These are phyloP conservation scores for Onychomys torridus DNA, from an alignment of 2,797 vertebrate species.

Conservation along the genomic window DNA sequence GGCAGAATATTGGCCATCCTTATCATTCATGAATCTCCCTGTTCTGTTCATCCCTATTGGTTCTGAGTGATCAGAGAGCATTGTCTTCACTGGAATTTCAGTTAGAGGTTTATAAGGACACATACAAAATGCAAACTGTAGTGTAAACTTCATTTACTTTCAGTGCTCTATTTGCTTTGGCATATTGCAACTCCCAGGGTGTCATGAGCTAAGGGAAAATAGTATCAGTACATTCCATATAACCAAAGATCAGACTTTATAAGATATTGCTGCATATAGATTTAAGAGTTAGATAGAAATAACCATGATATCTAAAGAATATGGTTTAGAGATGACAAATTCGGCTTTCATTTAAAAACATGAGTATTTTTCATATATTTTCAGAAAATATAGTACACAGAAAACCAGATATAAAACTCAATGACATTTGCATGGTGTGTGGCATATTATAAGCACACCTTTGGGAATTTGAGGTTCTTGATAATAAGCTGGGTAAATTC, in stretches of 20 bases:
- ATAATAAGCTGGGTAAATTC: not conserved
- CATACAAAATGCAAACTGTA: conserved; percentile 53
- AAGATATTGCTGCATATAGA: not conserved
- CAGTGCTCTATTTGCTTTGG: conserved; percentile 29
- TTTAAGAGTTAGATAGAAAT: conserved; percentile 39
- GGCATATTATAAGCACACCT: not conserved
- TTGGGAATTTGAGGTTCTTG: conserved; percentile 10
- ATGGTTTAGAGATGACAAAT: not conserved
- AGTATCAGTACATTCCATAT: not conserved
- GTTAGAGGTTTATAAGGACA: conserved; percentile 15
- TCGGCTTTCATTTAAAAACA: conserved; percentile 2
- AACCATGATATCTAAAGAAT: conserved; percentile 14
- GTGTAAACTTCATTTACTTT: conserved; percentile 50
- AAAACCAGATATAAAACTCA: conserved; percentile 42
- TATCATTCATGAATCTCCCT: conserved; percentile 49
- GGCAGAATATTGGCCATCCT: conserved; percentile 29
- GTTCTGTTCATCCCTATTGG: not conserved
- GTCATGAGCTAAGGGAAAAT: conserved; percentile 9
- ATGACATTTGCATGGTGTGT: not conserved
- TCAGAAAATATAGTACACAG: not conserved
- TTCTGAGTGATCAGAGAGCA: conserved; percentile 41
- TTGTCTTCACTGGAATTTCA: conserved; percentile 49
- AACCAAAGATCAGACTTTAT: conserved; percentile 41
- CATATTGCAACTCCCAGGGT: conserved; percentile 43
- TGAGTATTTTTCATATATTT: not conserved